phyloP scores from a whole-genome alignment of 2,797 vertebrate genomes.

The Cirrhinus mrigala region DNA sequence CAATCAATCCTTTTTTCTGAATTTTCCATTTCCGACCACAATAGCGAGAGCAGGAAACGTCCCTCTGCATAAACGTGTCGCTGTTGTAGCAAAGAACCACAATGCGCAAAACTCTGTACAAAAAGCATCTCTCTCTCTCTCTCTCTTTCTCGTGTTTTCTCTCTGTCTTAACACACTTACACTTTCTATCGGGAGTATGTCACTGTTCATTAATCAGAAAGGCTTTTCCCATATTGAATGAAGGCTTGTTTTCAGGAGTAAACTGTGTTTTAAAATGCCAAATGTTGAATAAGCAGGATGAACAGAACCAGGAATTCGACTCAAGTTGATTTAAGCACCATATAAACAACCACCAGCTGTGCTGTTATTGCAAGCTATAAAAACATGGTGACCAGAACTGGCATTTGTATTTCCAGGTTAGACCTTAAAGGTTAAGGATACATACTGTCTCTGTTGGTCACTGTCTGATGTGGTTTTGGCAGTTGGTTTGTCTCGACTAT shows the following conservation, averaged over 20 bases:
- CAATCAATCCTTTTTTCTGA: conserved; percentile 58
- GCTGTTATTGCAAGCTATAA: neutral
- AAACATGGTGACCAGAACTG: neutral
- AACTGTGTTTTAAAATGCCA: neutral
- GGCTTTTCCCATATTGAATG: neutral
- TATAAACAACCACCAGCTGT: neutral
- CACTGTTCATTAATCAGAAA: neutral
- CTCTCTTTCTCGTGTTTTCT: neutral
- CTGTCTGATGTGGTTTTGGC: conserved; percentile 61
- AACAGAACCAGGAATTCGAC: neutral
- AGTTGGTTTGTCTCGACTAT: conserved; percentile 34
- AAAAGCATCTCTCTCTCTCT: neutral
- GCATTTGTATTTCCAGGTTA: conserved; percentile 2
- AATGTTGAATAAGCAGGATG: neutral
- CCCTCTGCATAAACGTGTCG: conserved; percentile 51
- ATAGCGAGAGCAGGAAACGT: conserved; percentile 62
- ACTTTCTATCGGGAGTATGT: neutral
- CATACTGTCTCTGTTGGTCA: conserved; percentile 47
- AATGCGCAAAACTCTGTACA: conserved; percentile 42
- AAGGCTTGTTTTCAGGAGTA: neutral
- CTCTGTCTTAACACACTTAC: neutral
- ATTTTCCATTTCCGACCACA: conserved; percentile 69
- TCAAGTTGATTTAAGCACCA: neutral
- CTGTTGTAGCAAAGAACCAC: conserved; percentile 60
- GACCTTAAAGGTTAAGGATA: neutral